Percentiles rank a stretch among this genome's conserved stretches.
Conservation (phyloP, 2,797 vertebrate species). For the Erpetoichthys calabaricus region DNA sequence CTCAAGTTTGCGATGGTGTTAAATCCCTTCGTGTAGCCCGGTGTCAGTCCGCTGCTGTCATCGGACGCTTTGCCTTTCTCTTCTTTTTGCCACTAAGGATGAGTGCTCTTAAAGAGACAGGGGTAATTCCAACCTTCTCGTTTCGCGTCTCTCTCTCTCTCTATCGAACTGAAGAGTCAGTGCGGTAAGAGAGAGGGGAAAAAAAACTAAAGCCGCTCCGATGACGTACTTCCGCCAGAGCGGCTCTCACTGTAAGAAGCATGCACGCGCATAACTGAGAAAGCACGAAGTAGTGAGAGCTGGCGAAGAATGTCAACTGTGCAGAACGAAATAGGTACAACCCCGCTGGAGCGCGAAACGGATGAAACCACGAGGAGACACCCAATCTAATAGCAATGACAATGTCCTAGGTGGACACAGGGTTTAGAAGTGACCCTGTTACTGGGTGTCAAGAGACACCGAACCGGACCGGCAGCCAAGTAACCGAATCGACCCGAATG, state of each 20-base stretch:
- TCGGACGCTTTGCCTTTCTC: constrained; percentile 39
- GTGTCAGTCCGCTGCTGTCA: constrained; percentile 38
- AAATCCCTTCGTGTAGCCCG: constrained; percentile 42
- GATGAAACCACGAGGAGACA: too few relatives aligned
- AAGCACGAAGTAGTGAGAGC: too few relatives aligned
- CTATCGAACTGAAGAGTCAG: constrained; percentile 40
- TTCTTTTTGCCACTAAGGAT: constrained; percentile 47
- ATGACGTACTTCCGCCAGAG: constrained; percentile 63
- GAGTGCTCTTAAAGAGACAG: constrained; percentile 71
- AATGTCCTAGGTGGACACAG: too few relatives aligned
- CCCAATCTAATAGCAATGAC: too few relatives aligned
- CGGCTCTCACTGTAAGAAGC: constrained; percentile 58
- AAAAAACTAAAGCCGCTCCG: constrained; percentile 34
- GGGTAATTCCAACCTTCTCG: constrained; percentile 40
- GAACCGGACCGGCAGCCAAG: too few relatives aligned
- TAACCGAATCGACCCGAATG: too few relatives aligned
- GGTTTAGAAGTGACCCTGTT: too few relatives aligned
- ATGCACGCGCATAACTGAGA: too few relatives aligned
- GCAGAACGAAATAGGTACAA: too few relatives aligned
- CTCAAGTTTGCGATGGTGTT: constrained; percentile 32
- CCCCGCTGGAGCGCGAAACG: too few relatives aligned
- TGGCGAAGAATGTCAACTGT: too few relatives aligned
- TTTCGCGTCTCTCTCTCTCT: constrained; percentile 23
- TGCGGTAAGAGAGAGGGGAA: constrained; percentile 36
- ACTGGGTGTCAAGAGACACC: too few relatives aligned